Evolutionary conservation across 2,113 vertebrate genomes (phyloP), one percentile per base, ranked within the genome.

Genomic region (Merops nubicus): DNA sequence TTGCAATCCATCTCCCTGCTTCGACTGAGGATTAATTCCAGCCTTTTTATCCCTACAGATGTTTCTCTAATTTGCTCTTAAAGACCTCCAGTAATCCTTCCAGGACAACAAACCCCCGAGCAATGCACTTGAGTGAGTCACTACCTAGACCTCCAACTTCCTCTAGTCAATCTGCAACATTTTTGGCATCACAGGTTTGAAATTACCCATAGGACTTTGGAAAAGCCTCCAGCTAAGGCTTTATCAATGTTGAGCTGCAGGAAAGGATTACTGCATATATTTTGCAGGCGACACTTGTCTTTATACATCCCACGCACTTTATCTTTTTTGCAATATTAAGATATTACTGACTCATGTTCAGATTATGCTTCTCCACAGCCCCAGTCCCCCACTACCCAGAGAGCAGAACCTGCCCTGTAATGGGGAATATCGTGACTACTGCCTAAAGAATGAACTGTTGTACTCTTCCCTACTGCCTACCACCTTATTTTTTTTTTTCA

Each of bases 21-120:
- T 11, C 65, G 79, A 85, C 40, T 83, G 40, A 83, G 67, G 75
- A 65, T 91, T 5, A 0, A 60, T 94, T 94, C 53, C 74, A 90
- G 40, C 23, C 79, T 48, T 2, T 72, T 79, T 76, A 90, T 40
- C 28, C 36, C 21, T 91, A n/a, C 19, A 95, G 29, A 48, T 65
- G 12, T 79, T 88, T 82, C 53, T 91, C 53, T 85, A 73, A 94
- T 85, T 85, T 73, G 13, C 43, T 68, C 47, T 85, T 93, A 68
- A 95, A 93, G 21, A 79, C 31, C 6, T 92, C 15, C 16, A 42
- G 34, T 67, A 88, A 63, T 64, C 23, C 22, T 68, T 56, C 33
- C 40, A 65, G 64, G 16, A 34, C 22, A 89, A 16, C 25, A 89
- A 31, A 13, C 80, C 19, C 54, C 36, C 70, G 78, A 26, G 63